These are phyloP conservation scores for Plebejus anna DNA, from an alignment of 2,888 invertebrate genomes.

Conservation along the genomic window DNA sequence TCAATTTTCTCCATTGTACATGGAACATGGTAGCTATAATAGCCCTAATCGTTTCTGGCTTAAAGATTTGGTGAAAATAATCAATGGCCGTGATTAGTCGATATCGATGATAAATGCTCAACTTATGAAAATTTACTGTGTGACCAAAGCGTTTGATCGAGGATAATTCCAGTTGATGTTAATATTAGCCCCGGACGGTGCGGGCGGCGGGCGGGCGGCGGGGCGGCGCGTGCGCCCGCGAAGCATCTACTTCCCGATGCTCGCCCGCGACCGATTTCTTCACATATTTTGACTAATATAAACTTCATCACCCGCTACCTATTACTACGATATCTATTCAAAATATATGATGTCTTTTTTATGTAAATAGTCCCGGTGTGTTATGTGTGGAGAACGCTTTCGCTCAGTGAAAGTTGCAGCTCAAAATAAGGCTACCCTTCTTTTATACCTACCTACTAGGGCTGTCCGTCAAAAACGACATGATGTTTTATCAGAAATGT, in stretches of 20 bases:
- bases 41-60: background rate
- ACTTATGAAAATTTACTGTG: background rate
- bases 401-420: constrained; percentile 20
- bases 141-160: background rate
- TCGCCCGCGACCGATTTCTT: constrained; percentile 8
- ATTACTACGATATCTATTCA: background rate
- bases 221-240: background rate
- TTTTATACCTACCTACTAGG: background rate
- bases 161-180: background rate
- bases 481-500: background rate
- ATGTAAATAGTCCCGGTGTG: background rate
- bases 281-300: constrained; percentile 4
- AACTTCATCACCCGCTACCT: background rate
- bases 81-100: background rate
- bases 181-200: background rate
- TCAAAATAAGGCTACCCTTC: constrained; percentile 19
- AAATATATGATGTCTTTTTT: background rate
- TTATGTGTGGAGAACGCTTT: constrained; percentile 1
- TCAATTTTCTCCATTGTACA: too few species aligned
- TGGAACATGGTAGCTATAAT: too few species aligned
- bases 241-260: background rate
- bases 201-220: background rate
- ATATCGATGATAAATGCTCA: background rate
- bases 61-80: background rate
- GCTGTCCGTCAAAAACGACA: background rate